Base-by-base conservation (phyloP, 35 echinoderm and acorn worm species). In the Ophioderma brevispina region DNA sequence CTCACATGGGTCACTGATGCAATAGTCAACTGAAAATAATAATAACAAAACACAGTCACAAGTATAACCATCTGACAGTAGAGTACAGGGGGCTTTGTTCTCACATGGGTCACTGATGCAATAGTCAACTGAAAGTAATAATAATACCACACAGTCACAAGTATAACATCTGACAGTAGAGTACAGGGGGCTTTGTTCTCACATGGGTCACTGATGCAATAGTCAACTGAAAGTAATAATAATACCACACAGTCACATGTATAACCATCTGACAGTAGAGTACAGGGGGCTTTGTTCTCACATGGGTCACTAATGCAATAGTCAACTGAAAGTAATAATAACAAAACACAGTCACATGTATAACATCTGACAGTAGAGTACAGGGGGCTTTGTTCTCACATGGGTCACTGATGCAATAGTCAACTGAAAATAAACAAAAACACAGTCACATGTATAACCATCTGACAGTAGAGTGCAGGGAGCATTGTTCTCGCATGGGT, bases 291-390 rank as follows among this genome's bases (percentile, higher is more conserved):
- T n/a, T 63, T 82, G 75, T 98, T 95, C 77, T 81, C 80, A 90
- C 96, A 98, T 0, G 96, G 96, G 35, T 98, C 84, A 75, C 93
- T 92, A 81, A 90, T 89, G 79, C 96, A 98, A 39, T 76, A 92
- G 41, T 96, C 90, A 39, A 89, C 94, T 96, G 37, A 36, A 39
- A 91, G 85, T 89, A 15, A 25, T 75, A 52, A 49, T 41, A 83
- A 83, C 41, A 46, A 46, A 46, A 8, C n/a, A n/a, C n/a, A n/a
- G n/a, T n/a, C n/a, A n/a, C n/a, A n/a, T n/a, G n/a, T n/a, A n/a
- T n/a, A n/a, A n/a, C n/a, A n/a, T n/a, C n/a, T n/a, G n/a, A n/a
- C n/a, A n/a, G n/a, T n/a, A n/a, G n/a, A n/a, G n/a, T n/a, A n/a
- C n/a, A n/a, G n/a, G n/a, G n/a, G n/a, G n/a, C n/a, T n/a, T n/a